Percentiles rank a stretch among this genome's conserved stretches.
Evolutionary conservation across 2,888 invertebrate species (phyloP).

Genomic region (Zygothrica quintamaculata): DNA sequence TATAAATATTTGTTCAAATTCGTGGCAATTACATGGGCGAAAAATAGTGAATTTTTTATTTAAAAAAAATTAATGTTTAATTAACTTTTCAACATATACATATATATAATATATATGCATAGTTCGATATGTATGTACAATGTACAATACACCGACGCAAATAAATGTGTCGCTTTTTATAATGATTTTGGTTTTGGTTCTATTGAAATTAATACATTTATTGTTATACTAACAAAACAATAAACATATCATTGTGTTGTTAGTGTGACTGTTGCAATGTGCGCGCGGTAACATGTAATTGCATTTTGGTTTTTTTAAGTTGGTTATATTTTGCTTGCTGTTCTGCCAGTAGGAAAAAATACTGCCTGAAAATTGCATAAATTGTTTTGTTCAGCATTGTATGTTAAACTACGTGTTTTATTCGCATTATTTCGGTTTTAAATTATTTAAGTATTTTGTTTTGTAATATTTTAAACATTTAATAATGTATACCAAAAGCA

Average conservation of each 20-base stretch:
- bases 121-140: constrained; percentile 13
- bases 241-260: constrained; percentile 32
- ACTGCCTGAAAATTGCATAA: constrained; percentile 61
- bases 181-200: constrained; percentile 30
- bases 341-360: constrained; percentile 46
- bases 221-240: constrained; percentile 32
- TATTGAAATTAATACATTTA: constrained; percentile 28
- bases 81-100: constrained; percentile 33
- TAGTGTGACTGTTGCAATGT: constrained; percentile 40
- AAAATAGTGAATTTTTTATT: constrained; percentile 22
- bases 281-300: constrained; percentile 49
- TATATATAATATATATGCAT: constrained; percentile 41
- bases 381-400: constrained; percentile 46
- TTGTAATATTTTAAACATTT: constrained; percentile 45
- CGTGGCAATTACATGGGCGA: constrained; percentile 23
- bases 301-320: constrained; percentile 31
- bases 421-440: constrained; percentile 52
- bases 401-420: constrained; percentile 44
- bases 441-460: constrained; percentile 52
- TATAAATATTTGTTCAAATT: constrained; percentile 40
- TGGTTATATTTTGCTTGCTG: constrained; percentile 48
- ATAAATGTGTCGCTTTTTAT: constrained; percentile 47
- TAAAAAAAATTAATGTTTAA: constrained; percentile 37
- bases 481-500: constrained; percentile 59
- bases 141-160: constrained; percentile 24